phyloP scores from a whole-genome alignment of 1,140 invertebrate genomes.

The Drosophila mojavensis region DNA sequence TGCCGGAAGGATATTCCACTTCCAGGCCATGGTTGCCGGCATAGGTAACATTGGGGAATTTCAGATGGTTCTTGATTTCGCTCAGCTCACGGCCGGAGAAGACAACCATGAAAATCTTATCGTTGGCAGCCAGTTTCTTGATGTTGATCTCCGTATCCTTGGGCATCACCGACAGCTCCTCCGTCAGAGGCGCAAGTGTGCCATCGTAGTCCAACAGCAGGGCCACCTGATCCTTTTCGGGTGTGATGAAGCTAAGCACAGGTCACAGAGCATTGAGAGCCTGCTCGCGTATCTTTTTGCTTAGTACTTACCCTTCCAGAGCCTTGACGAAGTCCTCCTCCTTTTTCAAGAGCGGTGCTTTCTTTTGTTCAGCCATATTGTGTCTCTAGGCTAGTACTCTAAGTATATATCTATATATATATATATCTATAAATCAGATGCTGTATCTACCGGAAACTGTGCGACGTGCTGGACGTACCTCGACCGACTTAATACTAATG shows the following conservation, averaged over 20 bases:
- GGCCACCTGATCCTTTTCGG: conserved; percentile 85
- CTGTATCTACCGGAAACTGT: conserved; percentile 74
- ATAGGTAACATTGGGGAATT: conserved; percentile 95
- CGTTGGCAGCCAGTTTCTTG: conserved; percentile 91
- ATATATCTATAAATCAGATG: conserved; percentile 20
- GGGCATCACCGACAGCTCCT: conserved; percentile 93
- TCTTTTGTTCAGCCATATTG: conserved; percentile 84
- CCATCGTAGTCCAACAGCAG: conserved; percentile 95
- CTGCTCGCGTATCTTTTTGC: neutral
- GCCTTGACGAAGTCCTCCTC: conserved; percentile 83
- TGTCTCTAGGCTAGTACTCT: conserved; percentile 10
- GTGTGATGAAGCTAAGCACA: conserved; percentile 70
- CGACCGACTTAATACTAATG: conserved; percentile 83
- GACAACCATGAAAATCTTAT: conserved; percentile 94
- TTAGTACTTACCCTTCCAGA: conserved; percentile 69
- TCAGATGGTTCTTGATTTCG: conserved; percentile 95
- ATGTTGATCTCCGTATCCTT: conserved; percentile 93
- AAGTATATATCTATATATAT: conserved; percentile 11
- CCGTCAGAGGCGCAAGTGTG: conserved; percentile 93
- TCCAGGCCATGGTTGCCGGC: conserved; percentile 95
- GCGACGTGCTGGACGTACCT: conserved; percentile 80
- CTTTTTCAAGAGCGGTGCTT: conserved; percentile 79
- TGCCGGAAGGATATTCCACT: conserved; percentile 94
- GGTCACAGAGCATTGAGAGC: neutral
- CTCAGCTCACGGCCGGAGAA: conserved; percentile 93